Evolutionary conservation across 2,797 vertebrate species (phyloP), one percentile per base, ranked within the genome.

Genomic region (Centropyge bicolor): DNA sequence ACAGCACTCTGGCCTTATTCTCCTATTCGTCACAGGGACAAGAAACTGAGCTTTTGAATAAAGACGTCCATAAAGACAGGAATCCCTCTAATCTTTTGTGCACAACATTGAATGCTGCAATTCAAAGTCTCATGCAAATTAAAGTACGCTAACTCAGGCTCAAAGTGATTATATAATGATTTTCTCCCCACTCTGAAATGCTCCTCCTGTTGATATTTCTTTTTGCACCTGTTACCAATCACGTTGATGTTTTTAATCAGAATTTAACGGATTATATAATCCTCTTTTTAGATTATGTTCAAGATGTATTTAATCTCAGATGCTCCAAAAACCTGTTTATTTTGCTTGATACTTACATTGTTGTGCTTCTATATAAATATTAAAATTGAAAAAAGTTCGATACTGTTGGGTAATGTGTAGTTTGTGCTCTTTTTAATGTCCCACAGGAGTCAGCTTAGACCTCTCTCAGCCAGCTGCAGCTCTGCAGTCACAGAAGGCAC

Each of bases 381-480:
- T 48, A n/a, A 46, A 9, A 35, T 31, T 36, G 1, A 2, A 62
- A 27, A 49, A 5, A 1, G 54, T 16, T 62, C 14, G 6, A 22
- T 69, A 63, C 31, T 74, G 36, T 63, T 64, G 66, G 82, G 61
- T 83, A 74, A 90, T 61, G 51, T 56, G 41, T 41, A 6, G 51
- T 57, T 46, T 68, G 22, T 82, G 64, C 72, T 82, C 12, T 82
- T 61, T 75, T 66, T 31, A 14, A 51, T 63, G 6, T 66, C 81
- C 85, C 62, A 76, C 82, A 97, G 97, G 96, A 83, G 91, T 95
- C 41, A 93, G 94, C 60, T 80, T 97, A 86, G 91, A 94, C 74
- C 91, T 95, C 40, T 94, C 89, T 71, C 98, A 98, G 90, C 95
- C 97, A 54, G 93, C 96, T 56, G 93, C 95, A 81, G 93, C 94